Base-by-base conservation (phyloP, 2,113 vertebrate genomes). In the Rhinolophus ferrumequinum region DNA sequence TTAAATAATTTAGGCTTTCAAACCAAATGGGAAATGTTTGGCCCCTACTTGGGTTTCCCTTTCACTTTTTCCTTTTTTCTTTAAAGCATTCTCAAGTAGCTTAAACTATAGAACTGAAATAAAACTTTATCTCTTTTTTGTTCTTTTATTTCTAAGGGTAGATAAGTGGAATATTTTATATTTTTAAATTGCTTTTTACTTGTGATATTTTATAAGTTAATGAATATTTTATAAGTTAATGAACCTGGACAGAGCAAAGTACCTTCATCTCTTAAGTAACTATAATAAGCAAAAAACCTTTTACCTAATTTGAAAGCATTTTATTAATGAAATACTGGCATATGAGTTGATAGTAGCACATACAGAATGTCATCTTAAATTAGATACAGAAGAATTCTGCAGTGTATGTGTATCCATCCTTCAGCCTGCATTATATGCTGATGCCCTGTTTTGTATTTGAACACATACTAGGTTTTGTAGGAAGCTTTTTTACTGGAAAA, bases 111-210 rank as follows among this genome's bases (percentile, higher is more conserved):
- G 60, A 85, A 69, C 12, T 88, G 24, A 81, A 80, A 69, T 81
- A 86, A 60, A 56, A 75, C 30, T 64, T 67, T 60, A 9, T 81
- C 50, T 50, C 1, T n/a, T 69, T 66, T 87, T 58, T 88, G 38
- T 58, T 75, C 2, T 93, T 70, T 80, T 64, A 28, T 67, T 73
- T 69, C 35, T 82, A 41, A 76, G 76, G 47, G 33, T 73, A 75
- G 56, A 41, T 82, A 44, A 70, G 26, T 77, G 67, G 41, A 90
- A 81, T 73, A 30, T 38, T 84, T 72, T 69, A 2, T 54, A 19
- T 75, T 64, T 94, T 75, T 81, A 30, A 69, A 50, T 73, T 90
- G 56, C 35, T 79, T 92, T 94, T 96, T n/a, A 80, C 41, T 70
- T 77, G 19, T 83, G 77, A 70, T 26, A 70, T 38, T 88, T 91